Evolutionary conservation across 2,888 invertebrate genomes (phyloP).

Genomic region (Gerris lacustris): DNA sequence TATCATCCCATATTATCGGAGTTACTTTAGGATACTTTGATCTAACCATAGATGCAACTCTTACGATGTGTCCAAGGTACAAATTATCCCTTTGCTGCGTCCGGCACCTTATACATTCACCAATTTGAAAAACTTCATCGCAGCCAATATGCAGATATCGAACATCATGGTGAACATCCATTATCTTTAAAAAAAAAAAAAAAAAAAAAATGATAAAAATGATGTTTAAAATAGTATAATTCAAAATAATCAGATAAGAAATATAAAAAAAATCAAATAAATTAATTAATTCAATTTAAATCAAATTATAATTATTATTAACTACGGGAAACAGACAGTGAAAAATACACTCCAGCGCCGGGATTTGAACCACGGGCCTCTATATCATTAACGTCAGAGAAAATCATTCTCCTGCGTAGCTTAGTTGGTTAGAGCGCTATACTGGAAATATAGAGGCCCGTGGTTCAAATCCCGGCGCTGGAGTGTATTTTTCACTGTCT

Average conservation of each 20-base stretch:
- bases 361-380: no score
- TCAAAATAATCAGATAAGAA: background rate
- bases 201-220: background rate
- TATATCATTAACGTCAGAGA: no score
- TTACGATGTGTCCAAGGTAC: conserved; percentile 50
- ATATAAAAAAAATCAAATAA: conserved; percentile 3
- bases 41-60: conserved; percentile 48
- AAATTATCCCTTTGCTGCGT: conserved; percentile 42
- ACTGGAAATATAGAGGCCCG: no score
- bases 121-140: conserved; percentile 61
- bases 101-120: conserved; percentile 51
- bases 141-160: conserved; percentile 58
- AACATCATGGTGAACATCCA: conserved; percentile 34
- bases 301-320: no score
- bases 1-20: conserved; percentile 69
- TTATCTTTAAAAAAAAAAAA: conserved; percentile 33
- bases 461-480: no score
- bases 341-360: no score
- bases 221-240: background rate
- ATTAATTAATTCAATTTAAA: no score
- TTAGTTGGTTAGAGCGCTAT: no score
- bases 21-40: conserved; percentile 46
- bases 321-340: no score
- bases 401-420: no score
- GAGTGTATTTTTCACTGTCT: no score